Percentiles rank a stretch among this genome's conserved stretches.
Conservation (phyloP, 92 coral and sea anemone species). For the Ricordea florida region DNA sequence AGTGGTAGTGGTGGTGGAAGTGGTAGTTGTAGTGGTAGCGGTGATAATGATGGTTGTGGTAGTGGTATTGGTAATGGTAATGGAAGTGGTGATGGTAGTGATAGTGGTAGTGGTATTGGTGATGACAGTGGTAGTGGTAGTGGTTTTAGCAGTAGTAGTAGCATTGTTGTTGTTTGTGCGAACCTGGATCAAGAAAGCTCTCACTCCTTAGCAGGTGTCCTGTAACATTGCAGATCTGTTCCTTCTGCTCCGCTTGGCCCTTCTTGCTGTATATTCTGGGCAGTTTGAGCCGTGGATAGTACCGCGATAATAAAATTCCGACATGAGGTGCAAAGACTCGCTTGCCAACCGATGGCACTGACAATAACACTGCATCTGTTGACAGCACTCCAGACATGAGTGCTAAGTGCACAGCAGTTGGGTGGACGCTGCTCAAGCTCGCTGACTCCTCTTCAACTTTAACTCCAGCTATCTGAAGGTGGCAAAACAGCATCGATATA, state of each 20-base stretch:
- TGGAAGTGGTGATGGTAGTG: no score
- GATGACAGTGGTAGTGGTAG: no score
- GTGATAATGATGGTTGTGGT: no score
- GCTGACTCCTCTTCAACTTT: slow-evolving; percentile 73
- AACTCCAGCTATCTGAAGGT: slow-evolving; percentile 80
- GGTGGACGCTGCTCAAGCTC: slow-evolving; percentile 55
- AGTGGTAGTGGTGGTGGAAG: no score
- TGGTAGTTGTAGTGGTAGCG: no score
- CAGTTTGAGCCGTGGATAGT: slow-evolving; percentile 69
- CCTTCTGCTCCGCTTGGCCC: slow-evolving; percentile 46
- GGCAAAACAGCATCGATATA: background rate
- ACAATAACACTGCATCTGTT: slow-evolving; percentile 69
- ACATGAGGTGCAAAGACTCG: slow-evolving; percentile 89
- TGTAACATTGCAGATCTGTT: slow-evolving; percentile 51
- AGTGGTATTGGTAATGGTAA: no score
- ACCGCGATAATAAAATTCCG: slow-evolving; percentile 75
- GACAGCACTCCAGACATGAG: slow-evolving; percentile 90
- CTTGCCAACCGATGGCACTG: slow-evolving; percentile 84
- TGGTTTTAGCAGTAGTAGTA: no score
- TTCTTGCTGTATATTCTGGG: slow-evolving; percentile 84
- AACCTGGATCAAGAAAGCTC: slow-evolving; percentile 90
- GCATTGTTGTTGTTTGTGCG: background rate
- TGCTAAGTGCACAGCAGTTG: slow-evolving; percentile 63
- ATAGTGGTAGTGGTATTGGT: no score
- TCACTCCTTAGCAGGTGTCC: slow-evolving; percentile 75